Percentiles rank a stretch among this genome's conserved stretches.
Conservation (phyloP, 2,797 vertebrate genomes). For the Lagocephalus sceleratus region DNA sequence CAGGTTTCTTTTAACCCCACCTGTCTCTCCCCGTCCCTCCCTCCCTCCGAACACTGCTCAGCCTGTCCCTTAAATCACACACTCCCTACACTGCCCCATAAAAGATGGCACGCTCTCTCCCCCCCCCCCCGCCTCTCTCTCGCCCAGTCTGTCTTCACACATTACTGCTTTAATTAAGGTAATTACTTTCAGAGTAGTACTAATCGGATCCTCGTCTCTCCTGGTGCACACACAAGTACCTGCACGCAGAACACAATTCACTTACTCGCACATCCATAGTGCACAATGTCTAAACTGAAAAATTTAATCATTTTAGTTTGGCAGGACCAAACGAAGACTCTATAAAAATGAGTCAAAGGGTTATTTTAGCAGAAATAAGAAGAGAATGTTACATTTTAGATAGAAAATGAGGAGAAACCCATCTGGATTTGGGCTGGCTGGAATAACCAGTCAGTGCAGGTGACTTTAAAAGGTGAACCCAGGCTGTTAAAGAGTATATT, state of each 20-base stretch:
- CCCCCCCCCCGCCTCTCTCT: slow-evolving; percentile 18
- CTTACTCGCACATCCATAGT: slow-evolving; percentile 42
- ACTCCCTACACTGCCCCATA: slow-evolving; percentile 77
- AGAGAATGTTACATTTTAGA: slow-evolving; percentile 18
- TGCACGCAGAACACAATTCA: slow-evolving; percentile 22
- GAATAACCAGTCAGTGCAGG: no score
- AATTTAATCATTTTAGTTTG: slow-evolving; percentile 47
- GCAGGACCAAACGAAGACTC: slow-evolving; percentile 14
- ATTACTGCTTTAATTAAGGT: slow-evolving; percentile 85
- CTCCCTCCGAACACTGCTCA: slow-evolving; percentile 36
- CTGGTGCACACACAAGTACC: slow-evolving; percentile 37
- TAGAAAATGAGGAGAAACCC: slow-evolving; percentile 25
- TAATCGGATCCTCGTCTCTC: slow-evolving; percentile 76
- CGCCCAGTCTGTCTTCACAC: slow-evolving; percentile 56
- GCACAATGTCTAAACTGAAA: slow-evolving; percentile 44
- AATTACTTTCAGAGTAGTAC: slow-evolving; percentile 84
- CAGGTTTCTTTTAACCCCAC: slow-evolving; percentile 32
- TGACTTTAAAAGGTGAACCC: no score
- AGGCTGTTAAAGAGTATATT: no score
- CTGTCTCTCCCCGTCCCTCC: slow-evolving; percentile 13
- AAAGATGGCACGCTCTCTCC: slow-evolving; percentile 52
- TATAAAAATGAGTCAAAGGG: background rate
- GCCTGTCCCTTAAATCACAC: slow-evolving; percentile 75
- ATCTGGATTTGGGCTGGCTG: no score
- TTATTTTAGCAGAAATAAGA: slow-evolving; percentile 7